Evolutionary conservation across 37 sponge, comb jelly and placozoan genomes (phyloP), one percentile per base, ranked within the genome.

Genomic region (Ianthella basta): DNA sequence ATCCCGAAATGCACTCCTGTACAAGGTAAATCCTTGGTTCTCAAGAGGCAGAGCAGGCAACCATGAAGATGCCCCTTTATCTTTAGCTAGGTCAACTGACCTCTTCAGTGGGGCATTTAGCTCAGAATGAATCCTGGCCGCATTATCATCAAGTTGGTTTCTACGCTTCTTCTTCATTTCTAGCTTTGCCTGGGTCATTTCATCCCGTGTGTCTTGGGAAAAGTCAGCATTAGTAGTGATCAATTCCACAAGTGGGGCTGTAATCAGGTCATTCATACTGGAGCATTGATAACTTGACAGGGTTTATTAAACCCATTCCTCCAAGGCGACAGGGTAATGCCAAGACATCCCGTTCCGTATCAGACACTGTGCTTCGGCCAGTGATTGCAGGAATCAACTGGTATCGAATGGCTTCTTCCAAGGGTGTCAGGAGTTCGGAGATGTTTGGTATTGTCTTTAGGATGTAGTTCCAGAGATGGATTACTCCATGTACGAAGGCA

Each of bases 41-140:
- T 75, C 78, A 1, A 75, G 21, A 75, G 78, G 78, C n/a, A 75
- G 54, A 3, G 78, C 40, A 12, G 78, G 37, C 2, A 75, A 50
- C 78, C 78, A 75, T 8, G 10, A 39, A 14, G 44, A 75, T 1
- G 78, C 5, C 2, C 78, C 78, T 53, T 75, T 75, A 2, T 75
- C 78, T 41, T 75, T 18, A 2, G 78, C 41, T 1, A 75, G 78
- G 37, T 75, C 50, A 3, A 23, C 53, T 4, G 53, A 50, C 40
- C 40, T 50, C 3, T 1, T 1, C 6, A 75, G 54, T 8, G 37
- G 53, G 37, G 37, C 54, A 4, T 50, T 50, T 19, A 72, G 73
- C 13, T 72, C 30, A 10, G 36, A 40, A 40, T 38, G 23, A 33
- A n/a, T n/a, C n/a, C n/a, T n/a, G n/a, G 73, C 13, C 39, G 73